phyloP scores from a whole-genome alignment of 2,797 vertebrate species.

The Benthosema pterotum region DNA sequence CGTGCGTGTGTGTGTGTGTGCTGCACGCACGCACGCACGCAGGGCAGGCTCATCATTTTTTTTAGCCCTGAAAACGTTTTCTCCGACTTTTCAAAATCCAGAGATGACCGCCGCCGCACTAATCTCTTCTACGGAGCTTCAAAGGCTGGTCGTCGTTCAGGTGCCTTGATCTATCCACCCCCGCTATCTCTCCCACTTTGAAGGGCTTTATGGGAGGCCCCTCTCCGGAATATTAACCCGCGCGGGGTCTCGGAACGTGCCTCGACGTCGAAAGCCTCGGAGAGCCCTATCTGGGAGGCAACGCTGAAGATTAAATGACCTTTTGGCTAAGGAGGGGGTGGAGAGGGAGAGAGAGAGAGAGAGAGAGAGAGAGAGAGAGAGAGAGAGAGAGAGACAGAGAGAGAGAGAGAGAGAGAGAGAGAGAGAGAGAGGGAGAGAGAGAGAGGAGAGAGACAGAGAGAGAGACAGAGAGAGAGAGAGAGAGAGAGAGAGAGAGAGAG shows the following conservation, averaged over 20 bases:
- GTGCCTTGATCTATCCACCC: constrained; percentile 56
- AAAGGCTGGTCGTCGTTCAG: constrained; percentile 62
- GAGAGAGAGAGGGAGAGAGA: constrained; percentile 25
- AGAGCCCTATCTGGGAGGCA: constrained; percentile 44
- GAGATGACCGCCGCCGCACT: constrained; percentile 56
- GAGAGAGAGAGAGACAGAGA: too few species aligned
- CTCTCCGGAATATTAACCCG: constrained; percentile 52
- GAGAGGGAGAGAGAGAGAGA: constrained; percentile 12
- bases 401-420: constrained; percentile 25
- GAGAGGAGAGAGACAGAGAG: too few species aligned
- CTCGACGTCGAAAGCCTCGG: too few species aligned
- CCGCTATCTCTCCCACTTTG: constrained; percentile 66
- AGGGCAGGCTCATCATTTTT: constrained; percentile 52
- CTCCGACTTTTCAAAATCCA: constrained; percentile 46
- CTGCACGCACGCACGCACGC: constrained; percentile 12
- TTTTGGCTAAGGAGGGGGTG: constrained; percentile 30
- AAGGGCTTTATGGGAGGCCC: constrained; percentile 67
- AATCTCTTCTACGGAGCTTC: constrained; percentile 67
- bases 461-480: too few species aligned
- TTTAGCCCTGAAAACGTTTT: constrained; percentile 38
- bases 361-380: constrained; percentile 20
- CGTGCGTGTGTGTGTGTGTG: constrained; percentile 19
- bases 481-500: too few species aligned
- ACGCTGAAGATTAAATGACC: constrained; percentile 67
- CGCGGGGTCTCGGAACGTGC: constrained; percentile 31